Conservation (phyloP, 2,797 vertebrate genomes). For the Clarias platycephalus region DNA sequence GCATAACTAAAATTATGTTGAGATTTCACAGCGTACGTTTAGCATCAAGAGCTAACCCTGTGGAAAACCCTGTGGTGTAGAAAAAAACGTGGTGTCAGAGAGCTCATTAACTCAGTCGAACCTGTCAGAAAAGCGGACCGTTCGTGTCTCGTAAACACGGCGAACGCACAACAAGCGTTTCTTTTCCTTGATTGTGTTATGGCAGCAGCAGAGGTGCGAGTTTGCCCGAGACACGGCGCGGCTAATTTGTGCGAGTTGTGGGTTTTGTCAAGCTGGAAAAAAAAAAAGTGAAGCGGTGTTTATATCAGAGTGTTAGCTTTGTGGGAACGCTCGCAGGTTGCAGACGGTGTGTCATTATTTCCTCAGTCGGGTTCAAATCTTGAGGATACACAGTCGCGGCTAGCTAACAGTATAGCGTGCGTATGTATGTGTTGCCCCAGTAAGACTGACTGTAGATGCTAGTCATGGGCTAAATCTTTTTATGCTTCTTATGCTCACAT, state of each 20-base stretch:
- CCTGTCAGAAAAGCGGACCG: background rate
- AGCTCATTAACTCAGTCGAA: background rate
- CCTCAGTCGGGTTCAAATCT: slow-evolving; percentile 36
- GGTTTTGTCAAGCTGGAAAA: slow-evolving; percentile 47
- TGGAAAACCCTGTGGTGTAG: background rate
- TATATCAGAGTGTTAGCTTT: slow-evolving; percentile 12
- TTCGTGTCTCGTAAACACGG: background rate
- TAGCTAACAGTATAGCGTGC: slow-evolving; percentile 10
- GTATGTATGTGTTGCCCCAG: background rate
- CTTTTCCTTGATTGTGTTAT: background rate
- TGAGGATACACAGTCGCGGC: slow-evolving; percentile 51
- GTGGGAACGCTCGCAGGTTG: slow-evolving; percentile 26
- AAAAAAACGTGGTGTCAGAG: background rate
- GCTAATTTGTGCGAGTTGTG: slow-evolving; percentile 41
- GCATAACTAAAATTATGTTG: background rate
- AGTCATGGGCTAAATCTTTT: slow-evolving; percentile 35
- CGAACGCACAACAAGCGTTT: background rate
- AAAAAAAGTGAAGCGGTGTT: slow-evolving; percentile 18
- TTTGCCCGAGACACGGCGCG: slow-evolving; percentile 15
- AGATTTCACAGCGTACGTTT: background rate
- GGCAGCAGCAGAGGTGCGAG: background rate
- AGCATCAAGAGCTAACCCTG: background rate
- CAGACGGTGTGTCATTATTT: slow-evolving; percentile 48
- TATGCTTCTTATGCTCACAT: background rate
- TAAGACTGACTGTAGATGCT: background rate